Percentiles rank a stretch among this genome's conserved stretches.
Evolutionary conservation across 2,113 vertebrate genomes (phyloP).

Genomic region (Phyllostomus discolor): DNA sequence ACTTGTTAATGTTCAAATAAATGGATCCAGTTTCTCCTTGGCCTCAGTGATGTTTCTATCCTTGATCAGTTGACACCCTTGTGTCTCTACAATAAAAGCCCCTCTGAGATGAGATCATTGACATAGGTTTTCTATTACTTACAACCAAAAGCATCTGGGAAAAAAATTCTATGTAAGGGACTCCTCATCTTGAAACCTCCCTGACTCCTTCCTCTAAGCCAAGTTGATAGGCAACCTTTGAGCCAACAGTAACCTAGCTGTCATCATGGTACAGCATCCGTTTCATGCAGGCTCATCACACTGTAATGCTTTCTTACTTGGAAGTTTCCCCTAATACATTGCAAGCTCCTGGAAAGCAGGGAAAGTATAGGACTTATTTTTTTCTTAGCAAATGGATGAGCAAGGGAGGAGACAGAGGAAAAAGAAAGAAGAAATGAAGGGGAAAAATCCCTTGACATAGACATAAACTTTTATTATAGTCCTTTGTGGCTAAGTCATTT

Average conservation of each 20-base stretch:
- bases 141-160: background rate
- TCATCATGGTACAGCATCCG: rapidly evolving
- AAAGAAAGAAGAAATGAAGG: background rate
- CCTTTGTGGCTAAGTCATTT: background rate
- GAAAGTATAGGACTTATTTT: background rate
- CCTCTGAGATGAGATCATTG: background rate
- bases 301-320: background rate
- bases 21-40: background rate
- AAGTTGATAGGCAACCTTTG: background rate
- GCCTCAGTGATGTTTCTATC: background rate
- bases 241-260: too few species aligned
- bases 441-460: background rate
- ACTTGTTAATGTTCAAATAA: background rate
- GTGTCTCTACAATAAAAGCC: background rate
- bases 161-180: background rate
- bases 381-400: background rate
- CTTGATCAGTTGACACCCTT: background rate
- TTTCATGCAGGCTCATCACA: background rate
- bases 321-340: background rate
- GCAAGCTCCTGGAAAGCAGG: background rate
- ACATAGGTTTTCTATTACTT: background rate
- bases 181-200: background rate
- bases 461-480: background rate
- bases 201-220: background rate
- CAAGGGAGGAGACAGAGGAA: background rate